Base-by-base conservation (phyloP, 2,888 invertebrate genomes). In the Esperia sulphurella region DNA sequence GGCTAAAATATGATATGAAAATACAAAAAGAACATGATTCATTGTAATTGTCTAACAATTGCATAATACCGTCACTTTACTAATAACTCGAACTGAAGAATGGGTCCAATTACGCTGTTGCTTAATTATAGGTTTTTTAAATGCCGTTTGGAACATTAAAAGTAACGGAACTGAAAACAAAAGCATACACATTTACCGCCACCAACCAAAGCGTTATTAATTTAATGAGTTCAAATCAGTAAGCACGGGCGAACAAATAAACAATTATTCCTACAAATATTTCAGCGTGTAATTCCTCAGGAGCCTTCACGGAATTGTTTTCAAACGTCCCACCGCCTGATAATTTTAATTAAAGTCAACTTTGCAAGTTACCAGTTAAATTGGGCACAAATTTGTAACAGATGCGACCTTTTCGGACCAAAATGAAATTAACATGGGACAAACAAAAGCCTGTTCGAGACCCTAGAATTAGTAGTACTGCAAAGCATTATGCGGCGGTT, bases 311-410 rank as follows among this genome's bases (percentile, higher is more conserved):
- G 5, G 41, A 50, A 45, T 38, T 45, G 42, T 50, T 44, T 42
- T 21, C 37, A 13, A 54, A 57, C 55, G 49, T 33, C 8, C 14
- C 41, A 9, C 37, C 12, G 57, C 55, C 55, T 53, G 53, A 59
- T 61, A 56, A 61, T 65, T 63, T 58, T 64, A 64, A 66, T 66
- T 64, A 66, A 65, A 60, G 43, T 54, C 51, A 56, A 59, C 57
- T 60, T 58, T 52, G 52, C 49, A 55, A 57, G 54, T 50, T 54
- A 59, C 57, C 45, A 50, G 57, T 48, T 53, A 50, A 59, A 60
- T 60, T 54, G 54, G 51, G 53, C 49, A 52, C 51, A 48, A 54
- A 55, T 56, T 54, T 50, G 60, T 49, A 59, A 55, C 61, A 61
- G 58, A 61, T 59, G 60, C 48, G 53, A 49, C 52, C 50, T 58